Base-by-base conservation (phyloP, 2,888 invertebrate species). In the Drosophila robusta region DNA sequence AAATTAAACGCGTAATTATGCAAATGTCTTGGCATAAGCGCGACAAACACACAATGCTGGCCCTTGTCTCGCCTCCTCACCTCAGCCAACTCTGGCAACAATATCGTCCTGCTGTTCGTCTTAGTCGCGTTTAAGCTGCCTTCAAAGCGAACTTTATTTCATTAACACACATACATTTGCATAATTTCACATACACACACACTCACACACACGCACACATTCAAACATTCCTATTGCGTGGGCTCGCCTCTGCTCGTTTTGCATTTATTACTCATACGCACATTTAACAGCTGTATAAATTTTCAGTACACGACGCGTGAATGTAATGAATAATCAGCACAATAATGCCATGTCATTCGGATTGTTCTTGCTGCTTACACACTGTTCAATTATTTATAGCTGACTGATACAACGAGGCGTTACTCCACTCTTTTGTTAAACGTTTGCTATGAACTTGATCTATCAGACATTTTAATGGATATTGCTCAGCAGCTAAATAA, bases 1-100 rank as follows among this genome's bases (percentile, higher is more conserved):
- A 85, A 85, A 85, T 88, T 85, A 85, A 85, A 78, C 84, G 88
- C 71, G 80, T 75, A 88, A 85, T 86, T 86, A 89, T 89, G 89
- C 87, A 86, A 89, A 86, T 89, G 85, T 72, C 75, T 75, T 70
- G 69, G 71, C 75, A 83, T 78, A 86, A 88, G 67, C 70, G 75
- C 76, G 75, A 75, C 85, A 81, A 87, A 87, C 81, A 89, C 81
- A 83, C 78, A 80, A 76, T 67, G 69, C 44, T 56, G 46, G 16
- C 51, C 54, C 63, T 42, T 32, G 36, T 7, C 57, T 16, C 44
- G 26, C 32, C 58, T 11, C 29, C 42, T 32, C 24, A 8, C 9
- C 16, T 4, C 29, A 8, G 36, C 22, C 52, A 26, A 9, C 41
- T 46, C 41, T 70, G 47, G 64, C 71, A 70, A 70, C 74, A 70